Base-by-base conservation (phyloP, 35 echinoderm and acorn worm genomes). In the Heliocidaris erythrogramma region DNA sequence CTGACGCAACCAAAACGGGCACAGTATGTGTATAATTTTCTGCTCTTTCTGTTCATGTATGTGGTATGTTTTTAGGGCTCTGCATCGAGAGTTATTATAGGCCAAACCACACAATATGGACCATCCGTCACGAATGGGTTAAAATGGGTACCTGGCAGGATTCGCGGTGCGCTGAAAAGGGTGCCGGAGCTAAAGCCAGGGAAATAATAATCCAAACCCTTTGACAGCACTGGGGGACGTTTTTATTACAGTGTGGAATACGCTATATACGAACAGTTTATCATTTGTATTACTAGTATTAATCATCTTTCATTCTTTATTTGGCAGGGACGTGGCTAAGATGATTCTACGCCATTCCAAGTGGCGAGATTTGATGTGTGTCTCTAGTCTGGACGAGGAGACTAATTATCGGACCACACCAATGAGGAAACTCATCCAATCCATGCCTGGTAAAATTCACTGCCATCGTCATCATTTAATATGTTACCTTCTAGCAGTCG, bases 361-460 rank as follows among this genome's bases (percentile, higher is more conserved):
- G 31, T 99, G 98, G 98, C 90, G 85, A 18, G 92, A 96, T 49
- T 95, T 96, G 48, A 95, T 99, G 97, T 94, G 85, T 27, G 95
- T 95, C 49, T 94, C 90, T 2, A 97, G 97, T 69, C 16, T 48
- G 35, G 97, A 99, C 53, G 60, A 94, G 0, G 93, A 90, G 0
- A 95, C 96, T 69, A 49, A 86, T 3, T 61, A 94, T 27, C 85
- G 97, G 59, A 48, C 85, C n/a, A 99, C 98, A 12, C 98, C 98
- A 5, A 95, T 99, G 85, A 95, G 98, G 10, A 99, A 99, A 61
- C 93, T 99, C 8, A 99, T 99, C 53, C 94, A 88, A 31, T 95
- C 94, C 56, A 99, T 99, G 98, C 98, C 98, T 85, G 97, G 97
- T 98, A 95, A 42, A 32, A 7, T 86, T 2, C 8, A 24, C 12